A percentile compares a stretch with the other conserved stretches of the same genome.
These are phyloP conservation scores for Cheirogaleus major DNA, from an alignment of 2,797 vertebrate genomes.

Conservation along the genomic window DNA sequence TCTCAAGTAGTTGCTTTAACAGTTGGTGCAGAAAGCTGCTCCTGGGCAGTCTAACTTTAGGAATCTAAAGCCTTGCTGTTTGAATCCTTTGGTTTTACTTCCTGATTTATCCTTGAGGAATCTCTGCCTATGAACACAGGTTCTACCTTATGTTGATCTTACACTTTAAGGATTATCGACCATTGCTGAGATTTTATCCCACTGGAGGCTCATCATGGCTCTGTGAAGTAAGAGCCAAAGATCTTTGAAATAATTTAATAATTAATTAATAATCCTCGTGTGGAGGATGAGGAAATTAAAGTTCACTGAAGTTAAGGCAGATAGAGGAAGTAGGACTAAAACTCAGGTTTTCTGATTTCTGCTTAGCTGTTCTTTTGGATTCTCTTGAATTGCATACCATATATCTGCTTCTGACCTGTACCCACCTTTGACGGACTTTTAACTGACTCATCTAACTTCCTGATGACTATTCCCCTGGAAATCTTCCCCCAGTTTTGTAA, in stretches of 20 bases:
- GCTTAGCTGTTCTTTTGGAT: background rate
- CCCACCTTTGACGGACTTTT: background rate
- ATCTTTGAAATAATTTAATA: too few species aligned
- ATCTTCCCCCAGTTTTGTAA: background rate
- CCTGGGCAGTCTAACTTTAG: background rate
- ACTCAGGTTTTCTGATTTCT: constrained; percentile 31
- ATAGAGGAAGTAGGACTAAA: background rate
- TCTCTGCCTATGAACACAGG: background rate
- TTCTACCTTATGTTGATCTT: background rate
- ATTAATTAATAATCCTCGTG: background rate
- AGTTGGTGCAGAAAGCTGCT: background rate
- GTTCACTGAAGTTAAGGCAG: background rate
- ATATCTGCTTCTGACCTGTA: background rate
- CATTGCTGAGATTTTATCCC: background rate
- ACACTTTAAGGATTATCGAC: background rate
- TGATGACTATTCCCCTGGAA: background rate
- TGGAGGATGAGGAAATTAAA: background rate
- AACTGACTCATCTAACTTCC: constrained; percentile 37
- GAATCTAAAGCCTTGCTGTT: background rate
- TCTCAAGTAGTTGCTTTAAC: background rate
- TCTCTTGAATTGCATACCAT: background rate
- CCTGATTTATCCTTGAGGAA: background rate
- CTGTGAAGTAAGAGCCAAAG: background rate
- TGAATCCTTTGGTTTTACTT: background rate
- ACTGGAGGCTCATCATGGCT: background rate